Evolutionary conservation across 2,113 vertebrate species (phyloP), one percentile per base, ranked within the genome.

Genomic region (Oncorhynchus nerka): DNA sequence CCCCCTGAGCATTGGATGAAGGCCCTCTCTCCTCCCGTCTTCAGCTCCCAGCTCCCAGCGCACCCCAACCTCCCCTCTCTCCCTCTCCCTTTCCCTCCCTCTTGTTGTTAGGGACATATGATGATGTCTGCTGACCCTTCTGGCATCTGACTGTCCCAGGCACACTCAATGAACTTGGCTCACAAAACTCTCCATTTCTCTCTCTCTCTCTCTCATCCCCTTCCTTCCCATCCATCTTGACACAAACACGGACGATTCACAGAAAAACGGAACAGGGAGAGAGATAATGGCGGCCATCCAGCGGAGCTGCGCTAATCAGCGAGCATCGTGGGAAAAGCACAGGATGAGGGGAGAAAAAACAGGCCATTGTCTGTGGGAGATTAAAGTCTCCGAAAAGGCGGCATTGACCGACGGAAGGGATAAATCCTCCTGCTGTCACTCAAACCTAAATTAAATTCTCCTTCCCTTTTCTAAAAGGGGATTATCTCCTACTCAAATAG

Each of bases 361-460:
- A 93, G 93, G 84, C 89, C 93, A 98, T 99, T 99, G 97, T 99
- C 94, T 95, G 87, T 88, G 90, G 90, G 94, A 98, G 97, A 99
- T 99, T 99, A 99, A 96, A 97, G 96, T 94, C 91, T 80, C 94
- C 92, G 89, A 95, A 95, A 95, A 96, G 93, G 91, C 96, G 85
- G 94, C 93, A 98, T 99, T 99, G 98, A 99, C 95, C 95, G 81
- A 87, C 79, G 88, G 91, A 94, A 75, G 94, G 97, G 97, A 97
- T 98, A 98, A 99, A 97, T 98, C 98, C 96, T 96, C 96, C 94
- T 93, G 96, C 97, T 98, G 97, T 99, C 98, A 99, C 95, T 99
- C 98, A 99, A 94, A 93, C 90, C 94, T 95, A 96, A 97, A 97
- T 98, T 97, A 96, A 98, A 97, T 97, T 96, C 96, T 94, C 94